Base-by-base conservation (phyloP, 2,888 invertebrate genomes). In the Tenthredo distinguenda region DNA sequence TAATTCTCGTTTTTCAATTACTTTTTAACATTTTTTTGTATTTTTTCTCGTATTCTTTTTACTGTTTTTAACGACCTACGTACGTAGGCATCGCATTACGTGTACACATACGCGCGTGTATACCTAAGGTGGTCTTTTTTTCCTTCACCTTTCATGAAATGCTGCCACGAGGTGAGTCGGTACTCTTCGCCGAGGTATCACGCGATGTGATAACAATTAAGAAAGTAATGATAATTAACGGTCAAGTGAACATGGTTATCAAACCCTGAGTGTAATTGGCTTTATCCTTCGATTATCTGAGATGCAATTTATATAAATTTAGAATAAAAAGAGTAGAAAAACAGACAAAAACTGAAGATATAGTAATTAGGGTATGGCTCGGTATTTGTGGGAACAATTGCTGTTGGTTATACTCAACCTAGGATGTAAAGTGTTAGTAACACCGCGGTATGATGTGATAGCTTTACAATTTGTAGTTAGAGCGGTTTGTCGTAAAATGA, bases 1-100 rank as follows among this genome's bases (percentile, higher is more conserved):
- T 77, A 55, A 77, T 77, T 77, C 77, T 50, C 47, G 77, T 77
- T 77, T 77, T 77, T 77, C 77, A 77, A 77, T 77, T 77, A 77
- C 55, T 77, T 77, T 77, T 55, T 50, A 40, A 26, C 43, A n/a
- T 40, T 40, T 43, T 21, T 40, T n/a, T 43, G 12, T n/a, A 3
- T 18, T 34, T 6, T 62, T 2, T 31, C 4, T 12, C 9, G 2
- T 21, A 12, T 62, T 62, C 9, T 31, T 31, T 18, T 15, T 34
- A 12, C 68, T 34, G 31, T 43, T 43, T 21, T 43, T 43, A n/a
- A 74, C 71, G 72, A 21, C 43, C 43, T 43, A 9, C n/a, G 72
- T 43, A 74, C 40, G 72, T 21, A 43, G 72, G 72, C 37, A 74
- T 74, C 72, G 72, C 72, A 74, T 40, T 40, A 74, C 72, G 21